Base-by-base conservation (phyloP, 92 coral and sea anemone genomes). In the Phymanthus crucifer region DNA sequence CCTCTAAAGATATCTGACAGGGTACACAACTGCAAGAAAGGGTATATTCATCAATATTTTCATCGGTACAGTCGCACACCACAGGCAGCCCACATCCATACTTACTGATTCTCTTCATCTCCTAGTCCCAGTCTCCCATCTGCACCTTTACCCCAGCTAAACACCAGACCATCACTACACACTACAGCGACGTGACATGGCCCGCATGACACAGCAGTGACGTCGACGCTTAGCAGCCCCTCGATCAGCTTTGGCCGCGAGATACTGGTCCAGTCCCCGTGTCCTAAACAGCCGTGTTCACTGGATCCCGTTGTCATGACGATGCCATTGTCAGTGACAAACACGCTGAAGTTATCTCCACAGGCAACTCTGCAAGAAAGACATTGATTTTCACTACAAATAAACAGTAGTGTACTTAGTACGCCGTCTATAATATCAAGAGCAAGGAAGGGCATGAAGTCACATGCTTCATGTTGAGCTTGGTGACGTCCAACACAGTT, bases 61-160 rank as follows among this genome's bases (percentile, higher is more conserved):
- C 70, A 6, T 13, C 37, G 70, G 70, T 17, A 73, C 31, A 5
- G 27, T 40, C 4, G 27, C 27, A 8, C 57, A 70, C 23, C 40
- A 61, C 73, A 29, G 40, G 52, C 38, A 58, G 0, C 14, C 36
- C 70, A 36, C 17, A 17, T 50, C 57, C 2, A 32, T 38, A 90
- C 97, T 87, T 83, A 95, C 99, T 86, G 93, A 74, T 89, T 89
- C 31, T 90, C 95, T 68, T 95, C 99, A 66, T 92, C 87, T 12
- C 98, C 98, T n/a, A 89, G 92, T 40, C 99, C 99, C 81, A 95
- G 86, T 79, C 99, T 93, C 47, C 99, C 99, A 71, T 95, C 94
- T 17, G 85, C 91, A 6, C 99, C 99, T 61, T 91, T 91, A 65
- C 99, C 99, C 99, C 99, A 95, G 0, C 98, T 85, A 87, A 91